These are phyloP conservation scores for Conomelus anceps DNA, from an alignment of 2,888 invertebrate species.

Conservation along the genomic window DNA sequence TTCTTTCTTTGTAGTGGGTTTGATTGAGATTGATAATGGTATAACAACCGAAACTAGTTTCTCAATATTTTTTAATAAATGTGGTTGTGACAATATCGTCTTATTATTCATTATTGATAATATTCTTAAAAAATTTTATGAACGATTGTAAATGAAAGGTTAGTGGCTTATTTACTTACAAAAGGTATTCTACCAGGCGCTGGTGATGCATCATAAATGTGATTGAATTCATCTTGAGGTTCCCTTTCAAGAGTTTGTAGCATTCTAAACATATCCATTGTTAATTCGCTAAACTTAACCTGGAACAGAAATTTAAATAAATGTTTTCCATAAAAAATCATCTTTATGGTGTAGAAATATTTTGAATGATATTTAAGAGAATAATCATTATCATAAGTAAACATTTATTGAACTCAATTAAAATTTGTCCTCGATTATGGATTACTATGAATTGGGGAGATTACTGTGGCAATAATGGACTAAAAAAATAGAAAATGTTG, in stretches of 20 bases:
- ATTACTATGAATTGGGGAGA: too few species aligned
- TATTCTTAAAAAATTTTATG: too few species aligned
- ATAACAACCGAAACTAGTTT: too few species aligned
- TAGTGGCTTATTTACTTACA: conserved; percentile 40
- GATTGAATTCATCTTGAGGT: conserved; percentile 73
- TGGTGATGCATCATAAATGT: conserved; percentile 64
- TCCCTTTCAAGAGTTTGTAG: conserved; percentile 90
- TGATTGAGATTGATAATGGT: too few species aligned
- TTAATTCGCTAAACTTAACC: conserved; percentile 92
- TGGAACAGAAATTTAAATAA: conserved; percentile 35
- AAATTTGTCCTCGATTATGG: too few species aligned
- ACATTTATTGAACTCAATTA: too few species aligned
- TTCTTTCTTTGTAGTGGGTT: too few species aligned
- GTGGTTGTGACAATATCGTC: too few species aligned
- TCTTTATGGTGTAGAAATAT: background rate
- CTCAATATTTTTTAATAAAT: too few species aligned
- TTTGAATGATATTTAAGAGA: background rate
- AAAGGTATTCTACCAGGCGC: conserved; percentile 60
- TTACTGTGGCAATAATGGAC: too few species aligned
- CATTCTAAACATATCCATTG: conserved; percentile 97
- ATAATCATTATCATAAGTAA: background rate
- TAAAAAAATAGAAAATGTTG: too few species aligned
- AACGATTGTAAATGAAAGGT: background rate
- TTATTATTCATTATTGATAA: too few species aligned
- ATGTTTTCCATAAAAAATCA: background rate